Evolutionary conservation across 2,888 invertebrate species (phyloP), one percentile per base, ranked within the genome.

Genomic region (Liposcelis brunnea): DNA sequence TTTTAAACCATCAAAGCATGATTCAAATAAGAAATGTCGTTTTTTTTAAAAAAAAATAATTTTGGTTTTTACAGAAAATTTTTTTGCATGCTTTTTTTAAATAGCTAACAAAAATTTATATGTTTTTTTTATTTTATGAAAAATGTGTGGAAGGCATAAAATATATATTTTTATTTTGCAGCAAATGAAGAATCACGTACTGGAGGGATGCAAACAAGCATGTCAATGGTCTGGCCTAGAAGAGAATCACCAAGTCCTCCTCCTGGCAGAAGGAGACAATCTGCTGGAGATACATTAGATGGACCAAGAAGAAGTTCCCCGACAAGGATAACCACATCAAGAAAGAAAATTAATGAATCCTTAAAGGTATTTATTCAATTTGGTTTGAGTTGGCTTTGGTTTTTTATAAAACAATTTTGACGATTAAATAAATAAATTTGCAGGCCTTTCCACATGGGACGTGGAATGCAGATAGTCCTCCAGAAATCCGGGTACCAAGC

Each of bases 161-260:
- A n/a, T n/a, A n/a, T n/a, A n/a, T n/a, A 26, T 26, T 26, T 26
- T 26, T 6, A 26, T 8, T 26, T 26, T 26, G 26, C 26, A 26
- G 26, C 26, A 26, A 26, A 26, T 8, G 26, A 26, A 26, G 26
- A 26, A 26, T 26, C 26, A 26, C 15, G 10, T 14, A 35, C 15
- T 15, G 19, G 40, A 14, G 40, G 40, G 16, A 40, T 40, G 40
- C 40, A 40, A 19, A 40, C 40, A n/a, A 40, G 40, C 11, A 21
- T 40, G 19, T 40, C 40, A 18, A 40, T 40, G 40, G 40, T 40
- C 4, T 40, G 40, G 40, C 40, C 40, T 7, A 14, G 40, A 14
- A 40, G 40, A 11, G 40, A 40, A 19, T 40, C 40, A 8, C 40
- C 40, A 16, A 40, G 40, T 40, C 40, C 40, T 5, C 40, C 40